A percentile compares a stretch with the other conserved stretches of the same genome.
These are phyloP conservation scores for Onychostoma macrolepis DNA, from an alignment of 2,113 vertebrate species.

Conservation along the genomic window DNA sequence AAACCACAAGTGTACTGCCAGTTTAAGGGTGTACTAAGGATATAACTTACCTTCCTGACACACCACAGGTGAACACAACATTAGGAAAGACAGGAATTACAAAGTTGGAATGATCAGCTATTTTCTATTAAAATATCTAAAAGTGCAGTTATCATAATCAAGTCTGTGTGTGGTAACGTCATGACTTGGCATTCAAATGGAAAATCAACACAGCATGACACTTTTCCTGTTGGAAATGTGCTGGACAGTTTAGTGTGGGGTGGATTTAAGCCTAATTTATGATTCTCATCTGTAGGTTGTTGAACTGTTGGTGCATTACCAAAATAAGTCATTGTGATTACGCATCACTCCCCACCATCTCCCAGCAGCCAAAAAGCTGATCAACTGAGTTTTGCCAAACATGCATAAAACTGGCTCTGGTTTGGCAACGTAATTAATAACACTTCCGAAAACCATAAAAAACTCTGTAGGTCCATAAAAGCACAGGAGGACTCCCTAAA, in stretches of 20 bases:
- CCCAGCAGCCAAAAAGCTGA: not conserved
- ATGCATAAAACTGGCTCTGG: not conserved
- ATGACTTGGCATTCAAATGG: not conserved
- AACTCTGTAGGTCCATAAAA: not conserved
- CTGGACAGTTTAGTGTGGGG: not conserved
- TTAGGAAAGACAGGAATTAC: not conserved
- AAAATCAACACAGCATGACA: not conserved
- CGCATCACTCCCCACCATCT: not conserved
- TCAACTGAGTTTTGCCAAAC: not conserved
- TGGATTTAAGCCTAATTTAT: constrained; percentile 2
- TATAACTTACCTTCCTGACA: not conserved
- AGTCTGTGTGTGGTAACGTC: not conserved
- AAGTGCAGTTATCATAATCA: not conserved
- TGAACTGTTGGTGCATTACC: constrained; percentile 17
- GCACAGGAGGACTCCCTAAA: not conserved
- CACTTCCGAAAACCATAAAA: not conserved
- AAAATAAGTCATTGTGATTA: not conserved
- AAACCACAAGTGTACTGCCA: not conserved
- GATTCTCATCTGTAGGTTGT: not conserved
- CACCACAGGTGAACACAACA: not conserved
- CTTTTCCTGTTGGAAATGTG: not conserved
- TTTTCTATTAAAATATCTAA: not conserved
- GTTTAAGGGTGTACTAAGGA: not conserved
- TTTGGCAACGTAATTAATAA: not conserved
- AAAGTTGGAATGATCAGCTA: not conserved